Percentiles rank a stretch among this genome's conserved stretches.
Conservation (phyloP, 2,113 vertebrate species). For the Xenopus borealis region DNA sequence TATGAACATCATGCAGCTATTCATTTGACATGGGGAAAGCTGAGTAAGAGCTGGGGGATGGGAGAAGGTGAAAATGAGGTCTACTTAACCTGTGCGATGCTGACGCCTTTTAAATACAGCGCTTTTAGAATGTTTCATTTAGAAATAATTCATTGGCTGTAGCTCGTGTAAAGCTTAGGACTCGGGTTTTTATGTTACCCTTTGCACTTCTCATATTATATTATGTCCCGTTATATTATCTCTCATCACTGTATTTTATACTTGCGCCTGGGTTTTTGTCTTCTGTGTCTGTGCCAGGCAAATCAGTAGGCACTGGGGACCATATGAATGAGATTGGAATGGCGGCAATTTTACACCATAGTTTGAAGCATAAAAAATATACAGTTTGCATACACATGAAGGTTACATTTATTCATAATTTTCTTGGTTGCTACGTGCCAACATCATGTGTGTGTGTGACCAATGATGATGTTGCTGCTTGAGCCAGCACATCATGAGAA, state of each 20-base stretch:
- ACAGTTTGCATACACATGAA: no score
- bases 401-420: no score
- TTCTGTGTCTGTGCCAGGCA: background rate
- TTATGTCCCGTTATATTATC: background rate
- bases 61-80: constrained; percentile 42
- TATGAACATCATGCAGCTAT: constrained; percentile 42
- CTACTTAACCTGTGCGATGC: constrained; percentile 25
- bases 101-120: background rate
- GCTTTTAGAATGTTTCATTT: background rate
- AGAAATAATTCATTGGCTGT: background rate
- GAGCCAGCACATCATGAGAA: no score
- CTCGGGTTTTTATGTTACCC: background rate
- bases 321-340: background rate
- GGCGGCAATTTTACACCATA: background rate
- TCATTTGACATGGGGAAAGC: constrained; percentile 28
- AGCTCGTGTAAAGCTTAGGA: background rate
- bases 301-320: background rate
- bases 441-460: no score
- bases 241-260: background rate
- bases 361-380: background rate
- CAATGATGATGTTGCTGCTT: no score
- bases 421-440: no score
- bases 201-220: background rate
- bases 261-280: background rate
- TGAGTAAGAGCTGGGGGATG: constrained; percentile 32